Conservation (phyloP, 2,797 vertebrate genomes). For the Buceros bicornis region DNA sequence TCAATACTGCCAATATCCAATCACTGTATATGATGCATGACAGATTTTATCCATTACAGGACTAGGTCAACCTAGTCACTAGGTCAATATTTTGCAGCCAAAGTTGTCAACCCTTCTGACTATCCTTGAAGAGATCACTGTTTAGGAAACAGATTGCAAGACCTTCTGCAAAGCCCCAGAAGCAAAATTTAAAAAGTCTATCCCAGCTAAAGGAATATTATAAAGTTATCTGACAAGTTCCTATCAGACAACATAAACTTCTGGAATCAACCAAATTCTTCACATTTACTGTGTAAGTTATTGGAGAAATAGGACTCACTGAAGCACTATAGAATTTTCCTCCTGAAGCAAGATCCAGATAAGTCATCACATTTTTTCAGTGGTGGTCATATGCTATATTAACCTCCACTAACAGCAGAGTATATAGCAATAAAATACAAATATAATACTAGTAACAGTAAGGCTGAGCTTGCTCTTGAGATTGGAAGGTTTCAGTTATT, state of each 20-base stretch:
- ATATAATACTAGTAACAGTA: background rate
- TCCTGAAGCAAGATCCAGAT: background rate
- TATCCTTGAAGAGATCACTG: background rate
- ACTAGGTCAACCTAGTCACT: background rate
- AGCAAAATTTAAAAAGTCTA: background rate
- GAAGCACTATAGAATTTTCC: background rate
- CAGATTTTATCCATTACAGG: background rate
- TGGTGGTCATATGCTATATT: background rate
- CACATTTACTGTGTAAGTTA: background rate
- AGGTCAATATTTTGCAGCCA: background rate
- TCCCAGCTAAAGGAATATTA: background rate
- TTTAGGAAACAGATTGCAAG: background rate
- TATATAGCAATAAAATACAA: background rate
- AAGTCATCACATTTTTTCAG: background rate
- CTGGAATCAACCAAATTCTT: background rate
- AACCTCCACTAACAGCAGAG: background rate
- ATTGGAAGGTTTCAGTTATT: background rate
- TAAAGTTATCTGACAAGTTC: background rate
- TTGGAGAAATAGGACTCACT: background rate
- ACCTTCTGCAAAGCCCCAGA: background rate
- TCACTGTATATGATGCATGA: background rate
- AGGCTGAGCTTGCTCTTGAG: background rate
- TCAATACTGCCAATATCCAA: background rate
- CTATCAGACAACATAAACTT: background rate
- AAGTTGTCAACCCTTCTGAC: background rate